Base-by-base conservation (phyloP, 2,888 invertebrate genomes). In the Phortica okadai region DNA sequence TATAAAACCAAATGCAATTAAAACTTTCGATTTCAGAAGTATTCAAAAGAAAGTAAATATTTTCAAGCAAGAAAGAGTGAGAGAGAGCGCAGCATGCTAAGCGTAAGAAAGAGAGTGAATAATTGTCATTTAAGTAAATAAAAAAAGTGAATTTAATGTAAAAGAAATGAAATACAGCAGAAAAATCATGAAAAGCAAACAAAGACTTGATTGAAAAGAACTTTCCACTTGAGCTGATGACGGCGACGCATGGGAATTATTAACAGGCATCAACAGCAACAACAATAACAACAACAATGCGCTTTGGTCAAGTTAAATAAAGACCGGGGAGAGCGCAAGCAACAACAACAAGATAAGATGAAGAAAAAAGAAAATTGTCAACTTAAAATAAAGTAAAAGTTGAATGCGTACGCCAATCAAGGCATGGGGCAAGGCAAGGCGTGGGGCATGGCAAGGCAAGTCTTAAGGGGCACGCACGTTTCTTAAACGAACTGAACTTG, bases 281-380 rank as follows among this genome's bases (percentile, higher is more conserved):
- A 21, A 33, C 11, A 1, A 45, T n/a, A 45, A 45, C 8, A 21
- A 45, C 14, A 42, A 67, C 25, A 67, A 44, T 69, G 69, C 14
- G n/a, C 45, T 45, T 67, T 67, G 44, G n/a, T 42, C 16, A 45
- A 69, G 56, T 33, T 14, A 72, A 56, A 72, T 72, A 72, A 56
- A 72, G 25, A 14, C 25, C 11, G 11, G 70, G 41, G 44, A 56
- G 25, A 72, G 25, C 16, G 10, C 21, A 56, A n/a, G 33, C 25
- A 72, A 69, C 45, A 69, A 69, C n/a, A 16, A 69, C 44, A 33
- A 7, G 14, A 14, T 50, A 6, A 50, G 21, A 21, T 21, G 21
- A 50, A 50, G 56, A 56, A 67, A 69, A 69, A 69, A 69, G 50
- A 69, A 69, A 69, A 69, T 69, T 50, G 69, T 69, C 69, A 69